Conservation (phyloP, 2,113 vertebrate species). For the Poecilia latipinna region DNA sequence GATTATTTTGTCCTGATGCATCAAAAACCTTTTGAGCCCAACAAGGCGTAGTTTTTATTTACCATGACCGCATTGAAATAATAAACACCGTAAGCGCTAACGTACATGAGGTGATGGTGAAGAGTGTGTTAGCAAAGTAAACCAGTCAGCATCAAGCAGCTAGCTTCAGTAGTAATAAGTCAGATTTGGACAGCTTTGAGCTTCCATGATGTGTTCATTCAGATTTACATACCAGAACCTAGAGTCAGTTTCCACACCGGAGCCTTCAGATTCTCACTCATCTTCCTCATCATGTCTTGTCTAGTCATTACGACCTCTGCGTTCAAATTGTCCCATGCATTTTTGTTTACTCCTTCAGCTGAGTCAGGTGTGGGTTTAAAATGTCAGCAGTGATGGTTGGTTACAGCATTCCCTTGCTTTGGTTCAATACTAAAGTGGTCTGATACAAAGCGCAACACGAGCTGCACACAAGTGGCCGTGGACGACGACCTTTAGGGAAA, state of each 20-base stretch:
- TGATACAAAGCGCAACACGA: conserved; percentile 22
- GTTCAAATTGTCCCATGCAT: background rate
- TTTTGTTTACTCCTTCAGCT: background rate
- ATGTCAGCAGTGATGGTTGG: conserved; percentile 1
- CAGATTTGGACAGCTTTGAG: conserved; percentile 10
- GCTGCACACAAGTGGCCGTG: too few species aligned
- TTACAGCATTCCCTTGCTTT: conserved; percentile 44
- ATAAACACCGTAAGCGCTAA: conserved; percentile 2
- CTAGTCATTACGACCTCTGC: background rate
- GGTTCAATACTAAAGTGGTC: conserved; percentile 58
- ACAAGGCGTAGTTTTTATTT: background rate
- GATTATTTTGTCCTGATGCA: background rate
- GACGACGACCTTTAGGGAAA: background rate
- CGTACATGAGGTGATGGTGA: background rate
- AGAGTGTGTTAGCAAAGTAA: too few species aligned
- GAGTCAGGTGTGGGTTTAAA: conserved; percentile 1
- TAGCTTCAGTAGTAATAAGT: conserved; percentile 17
- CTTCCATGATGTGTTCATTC: conserved; percentile 6
- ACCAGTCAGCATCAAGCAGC: background rate
- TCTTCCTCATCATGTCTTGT: background rate
- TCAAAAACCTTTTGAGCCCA: background rate
- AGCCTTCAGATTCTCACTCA: background rate
- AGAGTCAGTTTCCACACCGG: background rate
- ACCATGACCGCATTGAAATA: background rate
- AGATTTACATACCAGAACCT: background rate